These are phyloP conservation scores for Aproaerema taeniolella DNA, from an alignment of 2,888 invertebrate species.

Conservation along the genomic window DNA sequence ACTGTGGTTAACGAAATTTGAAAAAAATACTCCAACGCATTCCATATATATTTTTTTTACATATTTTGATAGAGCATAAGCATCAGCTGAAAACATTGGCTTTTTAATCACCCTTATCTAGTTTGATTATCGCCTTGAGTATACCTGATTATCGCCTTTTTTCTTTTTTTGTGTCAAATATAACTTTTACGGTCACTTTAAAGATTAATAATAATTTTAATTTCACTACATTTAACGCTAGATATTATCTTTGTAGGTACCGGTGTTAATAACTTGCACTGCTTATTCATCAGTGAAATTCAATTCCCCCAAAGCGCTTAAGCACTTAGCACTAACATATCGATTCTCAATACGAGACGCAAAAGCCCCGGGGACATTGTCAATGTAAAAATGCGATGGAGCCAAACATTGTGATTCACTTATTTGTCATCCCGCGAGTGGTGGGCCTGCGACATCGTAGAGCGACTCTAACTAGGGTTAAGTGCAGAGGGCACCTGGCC, in stretches of 20 bases:
- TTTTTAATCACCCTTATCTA: too few relatives aligned
- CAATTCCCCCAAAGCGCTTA: slow-evolving; percentile 70
- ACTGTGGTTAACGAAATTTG: too few relatives aligned
- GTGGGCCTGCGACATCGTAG: slow-evolving; percentile 37
- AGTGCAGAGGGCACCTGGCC: slow-evolving; percentile 42
- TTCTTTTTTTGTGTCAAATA: too few relatives aligned
- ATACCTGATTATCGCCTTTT: too few relatives aligned
- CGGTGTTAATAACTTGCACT: slow-evolving; percentile 47
- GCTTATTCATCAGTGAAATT: slow-evolving; percentile 64
- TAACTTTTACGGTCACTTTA: too few relatives aligned
- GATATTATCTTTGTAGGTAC: slow-evolving; percentile 20
- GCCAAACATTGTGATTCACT: slow-evolving; percentile 55
- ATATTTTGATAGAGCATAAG: too few relatives aligned
- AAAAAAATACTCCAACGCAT: too few relatives aligned
- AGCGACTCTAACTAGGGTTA: slow-evolving; percentile 60
- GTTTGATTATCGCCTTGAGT: too few relatives aligned
- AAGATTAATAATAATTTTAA: too few relatives aligned
- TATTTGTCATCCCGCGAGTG: slow-evolving; percentile 54
- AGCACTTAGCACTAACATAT: slow-evolving; percentile 74
- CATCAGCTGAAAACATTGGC: too few relatives aligned
- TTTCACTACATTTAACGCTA: too few relatives aligned
- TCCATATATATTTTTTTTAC: too few relatives aligned
- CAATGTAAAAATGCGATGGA: slow-evolving; percentile 66
- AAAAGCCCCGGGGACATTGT: slow-evolving; percentile 60
- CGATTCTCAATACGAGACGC: slow-evolving; percentile 61